Evolutionary conservation across 2,888 invertebrate species (phyloP), one percentile per base, ranked within the genome.

Genomic region (Ecliptopera silaceata): DNA sequence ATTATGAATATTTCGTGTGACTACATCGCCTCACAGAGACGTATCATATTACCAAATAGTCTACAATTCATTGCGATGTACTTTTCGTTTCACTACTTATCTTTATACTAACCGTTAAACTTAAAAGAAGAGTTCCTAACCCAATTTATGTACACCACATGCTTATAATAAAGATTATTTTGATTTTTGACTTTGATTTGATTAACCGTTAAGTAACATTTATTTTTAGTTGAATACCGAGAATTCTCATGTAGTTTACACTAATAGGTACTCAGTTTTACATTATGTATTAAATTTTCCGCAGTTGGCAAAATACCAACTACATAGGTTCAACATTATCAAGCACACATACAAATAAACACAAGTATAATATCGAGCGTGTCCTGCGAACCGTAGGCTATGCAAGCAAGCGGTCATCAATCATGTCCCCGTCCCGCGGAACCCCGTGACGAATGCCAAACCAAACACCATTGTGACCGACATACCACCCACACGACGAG

Each of bases 401-500:
- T 56, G 55, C 46, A 52, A 60, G 69, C 68, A 57, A 64, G 66
- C 36, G 75, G 77, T 79, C 85, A 90, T 90, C 88, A 88, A 89
- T 90, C 89, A 89, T 74, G 70, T 56, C 61, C 58, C 59, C 63
- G 64, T 66, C 63, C 66, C 70, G 61, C 66, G 67, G 68, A 65
- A 84, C 85, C 87, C 87, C 86, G 82, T 87, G 88, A 90, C 90
- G 88, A 88, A 90, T 88, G 82, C 86, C 84, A 87, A 80, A 80
- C 82, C 86, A 88, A 90, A 91, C 89, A 90, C 83, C 79, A 86
- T 88, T 88, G 88, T 86, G 76, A 75, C 72, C 72, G 68, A 79
- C 58, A 51, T 77, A 74, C 88, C 89, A 88, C 88, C 86, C 88
- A 87, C 85, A 76, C 71, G 64, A 64, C 67, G 65, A 67, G 66